Conservation (phyloP, 2,888 invertebrate genomes). For the Himalopsyche kuldschensis region DNA sequence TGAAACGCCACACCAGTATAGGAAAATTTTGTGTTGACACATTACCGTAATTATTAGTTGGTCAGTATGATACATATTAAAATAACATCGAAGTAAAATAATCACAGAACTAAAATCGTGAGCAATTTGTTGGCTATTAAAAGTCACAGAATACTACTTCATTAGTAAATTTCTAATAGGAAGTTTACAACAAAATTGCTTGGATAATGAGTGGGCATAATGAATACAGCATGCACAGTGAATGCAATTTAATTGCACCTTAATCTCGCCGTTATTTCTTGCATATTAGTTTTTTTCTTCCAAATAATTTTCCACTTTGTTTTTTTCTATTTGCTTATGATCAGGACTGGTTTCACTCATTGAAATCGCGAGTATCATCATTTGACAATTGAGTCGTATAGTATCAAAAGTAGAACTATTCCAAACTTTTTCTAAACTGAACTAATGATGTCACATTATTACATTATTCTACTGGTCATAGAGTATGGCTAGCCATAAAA, state of each 20-base stretch:
- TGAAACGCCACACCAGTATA: background rate
- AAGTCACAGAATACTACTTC: background rate
- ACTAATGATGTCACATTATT: too few species aligned
- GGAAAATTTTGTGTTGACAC: background rate
- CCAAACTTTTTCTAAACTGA: too few species aligned
- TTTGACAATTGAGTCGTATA: too few species aligned
- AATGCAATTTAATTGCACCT: background rate
- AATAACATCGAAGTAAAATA: background rate
- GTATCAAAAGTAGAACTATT: too few species aligned
- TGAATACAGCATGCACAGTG: background rate
- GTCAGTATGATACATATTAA: background rate
- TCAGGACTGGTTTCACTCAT: too few species aligned
- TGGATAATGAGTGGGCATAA: background rate
- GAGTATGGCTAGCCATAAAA: too few species aligned
- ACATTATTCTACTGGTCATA: too few species aligned
- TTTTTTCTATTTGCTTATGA: too few species aligned
- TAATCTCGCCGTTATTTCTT: too few species aligned
- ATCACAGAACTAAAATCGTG: background rate
- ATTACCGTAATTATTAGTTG: background rate
- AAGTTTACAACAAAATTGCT: background rate
- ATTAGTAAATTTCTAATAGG: background rate
- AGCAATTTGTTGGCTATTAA: background rate
- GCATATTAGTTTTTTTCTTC: too few species aligned
- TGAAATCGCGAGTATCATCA: too few species aligned
- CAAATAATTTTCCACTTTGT: too few species aligned